Conservation (phyloP, 2,113 vertebrate genomes). For the Eurystomus gularis region DNA sequence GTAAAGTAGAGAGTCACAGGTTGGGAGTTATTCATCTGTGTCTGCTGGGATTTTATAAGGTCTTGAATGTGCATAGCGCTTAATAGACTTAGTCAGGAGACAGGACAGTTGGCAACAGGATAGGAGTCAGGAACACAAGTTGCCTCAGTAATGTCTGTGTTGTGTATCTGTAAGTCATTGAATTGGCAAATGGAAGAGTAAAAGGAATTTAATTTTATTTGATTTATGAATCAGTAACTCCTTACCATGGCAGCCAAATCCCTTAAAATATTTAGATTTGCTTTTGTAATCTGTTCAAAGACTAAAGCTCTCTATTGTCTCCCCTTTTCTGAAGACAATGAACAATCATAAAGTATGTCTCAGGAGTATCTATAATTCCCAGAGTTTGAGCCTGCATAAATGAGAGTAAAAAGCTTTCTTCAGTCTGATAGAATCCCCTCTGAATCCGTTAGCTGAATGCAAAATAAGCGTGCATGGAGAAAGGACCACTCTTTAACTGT, state of each 20-base stretch:
- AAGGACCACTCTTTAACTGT: background rate
- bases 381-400: slow-evolving; percentile 55
- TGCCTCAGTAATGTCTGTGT: background rate
- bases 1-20: background rate
- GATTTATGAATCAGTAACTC: slow-evolving; percentile 45
- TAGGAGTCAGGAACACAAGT: background rate
- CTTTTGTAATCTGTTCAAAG: slow-evolving; percentile 60
- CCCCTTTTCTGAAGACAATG: slow-evolving; percentile 35
- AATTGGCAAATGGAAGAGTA: background rate
- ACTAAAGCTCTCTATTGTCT: slow-evolving; percentile 45
- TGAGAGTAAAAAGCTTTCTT: slow-evolving; percentile 47
- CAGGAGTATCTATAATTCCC: slow-evolving; percentile 51
- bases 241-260: background rate
- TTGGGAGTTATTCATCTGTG: background rate
- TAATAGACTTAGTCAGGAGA: background rate
- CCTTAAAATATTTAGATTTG: slow-evolving; percentile 55
- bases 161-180: background rate
- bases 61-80: accelerated
- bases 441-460: slow-evolving; percentile 7
- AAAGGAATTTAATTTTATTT: slow-evolving; percentile 34
- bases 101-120: background rate
- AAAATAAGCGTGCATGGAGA: background rate
- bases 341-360: slow-evolving; percentile 48
- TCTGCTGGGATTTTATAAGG: background rate
- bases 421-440: slow-evolving; percentile 22